Base-by-base conservation (phyloP, 2,888 invertebrate genomes). In the Nephrotoma flavescens region DNA sequence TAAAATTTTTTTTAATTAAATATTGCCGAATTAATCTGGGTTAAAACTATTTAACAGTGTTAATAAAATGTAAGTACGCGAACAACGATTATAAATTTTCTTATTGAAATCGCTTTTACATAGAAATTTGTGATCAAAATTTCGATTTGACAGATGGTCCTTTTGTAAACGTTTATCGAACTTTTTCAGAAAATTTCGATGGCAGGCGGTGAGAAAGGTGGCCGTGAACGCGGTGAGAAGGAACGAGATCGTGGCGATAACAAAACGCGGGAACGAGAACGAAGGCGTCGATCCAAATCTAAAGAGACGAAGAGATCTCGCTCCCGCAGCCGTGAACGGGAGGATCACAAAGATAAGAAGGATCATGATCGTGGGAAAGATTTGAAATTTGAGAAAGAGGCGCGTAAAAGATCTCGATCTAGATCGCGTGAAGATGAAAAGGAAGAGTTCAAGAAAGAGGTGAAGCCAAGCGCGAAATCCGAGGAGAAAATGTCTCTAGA, bases 161-260 rank as follows among this genome's bases (percentile, higher is more conserved):
- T 31, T n/a, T 6, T 11, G 71, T 31, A 71, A 71, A 71, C 71
- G 71, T 71, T 31, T 71, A 71, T 52, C 52, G 15, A 71, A 2
- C 6, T 19, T 85, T 85, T 52, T 7, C 52, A 87, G 87, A 86
- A 86, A 91, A 91, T 71, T 9, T 19, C 2, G 9, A 91, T 71
- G 71, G 71, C 71, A 31, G 92, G 91, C 0, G 91, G 92, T 87
- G 93, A 93, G 86, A 93, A 93, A 89, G 93, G 93, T 87, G 71
- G 19, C 5, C 71, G 71, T 31, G 71, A 91, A 86, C 89, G 91
- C 15, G 89, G 90, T n/a, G 87, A 87, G n/a, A 89, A 89, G 45
- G 88, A 88, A 15, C 84, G 57, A 84, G 87, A 87, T 3, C 52
- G 57, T 12, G 31, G 31, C 7, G 86, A 84, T 41, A 85, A 86